A percentile compares a stretch with the other conserved stretches of the same genome.
phyloP scores from a whole-genome alignment of 2,113 vertebrate species.

The Ophiodon elongatus region DNA sequence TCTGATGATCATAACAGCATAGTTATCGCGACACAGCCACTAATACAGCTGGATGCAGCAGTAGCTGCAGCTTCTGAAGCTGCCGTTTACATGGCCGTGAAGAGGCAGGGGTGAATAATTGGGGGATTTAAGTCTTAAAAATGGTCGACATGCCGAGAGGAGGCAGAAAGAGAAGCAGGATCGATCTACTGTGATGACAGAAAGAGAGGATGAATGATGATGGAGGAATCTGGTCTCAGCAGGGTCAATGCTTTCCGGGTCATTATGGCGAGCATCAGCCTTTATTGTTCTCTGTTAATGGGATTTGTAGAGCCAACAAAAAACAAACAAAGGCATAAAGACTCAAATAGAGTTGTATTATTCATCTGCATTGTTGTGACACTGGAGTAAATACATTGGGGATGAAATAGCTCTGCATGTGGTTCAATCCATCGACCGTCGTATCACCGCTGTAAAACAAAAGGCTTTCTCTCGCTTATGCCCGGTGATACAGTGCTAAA shows the following conservation, averaged over 20 bases:
- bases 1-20: not conserved
- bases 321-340: not conserved
- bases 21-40: too few species aligned
- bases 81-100: slow-evolving; percentile 20
- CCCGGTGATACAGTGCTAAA: not conserved
- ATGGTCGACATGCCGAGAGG: slow-evolving; percentile 10
- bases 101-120: slow-evolving; percentile 21
- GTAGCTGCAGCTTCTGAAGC: slow-evolving; percentile 39
- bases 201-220: slow-evolving; percentile 7
- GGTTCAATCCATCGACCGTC: not conserved
- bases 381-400: not conserved
- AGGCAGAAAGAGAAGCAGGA: not conserved
- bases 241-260: too few species aligned
- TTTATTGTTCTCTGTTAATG: not conserved
- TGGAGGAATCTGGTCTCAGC: not conserved
- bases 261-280: not conserved
- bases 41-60: slow-evolving; percentile 28
- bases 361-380: not conserved
- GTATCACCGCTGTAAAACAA: not conserved
- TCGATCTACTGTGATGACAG: not conserved
- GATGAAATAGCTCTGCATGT: not conserved
- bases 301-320: slow-evolving; percentile 4
- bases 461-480: too few species aligned
- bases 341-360: slow-evolving; percentile 3
- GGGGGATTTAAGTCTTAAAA: slow-evolving; percentile 32